Conservation (phyloP, 2,113 vertebrate species). For the Beaufortia kweichowensis region DNA sequence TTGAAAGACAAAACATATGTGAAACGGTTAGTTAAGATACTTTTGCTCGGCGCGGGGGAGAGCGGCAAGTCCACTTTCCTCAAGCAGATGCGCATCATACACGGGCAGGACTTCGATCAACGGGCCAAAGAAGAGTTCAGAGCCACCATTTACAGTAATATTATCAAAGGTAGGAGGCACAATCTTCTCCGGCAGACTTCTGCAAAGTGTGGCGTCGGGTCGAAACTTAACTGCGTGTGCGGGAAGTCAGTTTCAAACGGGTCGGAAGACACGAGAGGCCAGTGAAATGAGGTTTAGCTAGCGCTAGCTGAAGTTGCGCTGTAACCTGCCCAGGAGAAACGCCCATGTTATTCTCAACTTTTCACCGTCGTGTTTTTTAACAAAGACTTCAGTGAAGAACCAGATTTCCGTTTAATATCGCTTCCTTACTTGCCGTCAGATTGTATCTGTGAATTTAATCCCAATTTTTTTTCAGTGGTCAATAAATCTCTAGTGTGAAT, state of each 20-base stretch:
- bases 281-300: conserved; percentile 37
- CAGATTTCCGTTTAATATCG: not conserved
- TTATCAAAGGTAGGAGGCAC: conserved; percentile 83
- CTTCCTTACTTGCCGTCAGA: not conserved
- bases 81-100: conserved; percentile 98
- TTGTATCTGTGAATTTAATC: not conserved
- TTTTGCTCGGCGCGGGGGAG: conserved; percentile 91
- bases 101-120: conserved; percentile 92
- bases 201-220: not conserved
- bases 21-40: conserved; percentile 90
- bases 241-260: not conserved
- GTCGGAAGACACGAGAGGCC: not conserved
- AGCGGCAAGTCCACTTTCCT: conserved; percentile 98
- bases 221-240: not conserved
- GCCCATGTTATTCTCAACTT: conserved; percentile 69
- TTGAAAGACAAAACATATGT: conserved; percentile 88
- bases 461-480: not conserved
- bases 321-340: conserved; percentile 65
- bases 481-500: not conserved
- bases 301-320: conserved; percentile 46
- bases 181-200: not conserved
- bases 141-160: conserved; percentile 92
- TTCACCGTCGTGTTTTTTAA: conserved; percentile 37
- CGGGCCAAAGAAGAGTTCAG: conserved; percentile 90
- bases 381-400: not conserved